Conservation (phyloP, 2,888 invertebrate genomes). For the Tetramorium bicarinatum region DNA sequence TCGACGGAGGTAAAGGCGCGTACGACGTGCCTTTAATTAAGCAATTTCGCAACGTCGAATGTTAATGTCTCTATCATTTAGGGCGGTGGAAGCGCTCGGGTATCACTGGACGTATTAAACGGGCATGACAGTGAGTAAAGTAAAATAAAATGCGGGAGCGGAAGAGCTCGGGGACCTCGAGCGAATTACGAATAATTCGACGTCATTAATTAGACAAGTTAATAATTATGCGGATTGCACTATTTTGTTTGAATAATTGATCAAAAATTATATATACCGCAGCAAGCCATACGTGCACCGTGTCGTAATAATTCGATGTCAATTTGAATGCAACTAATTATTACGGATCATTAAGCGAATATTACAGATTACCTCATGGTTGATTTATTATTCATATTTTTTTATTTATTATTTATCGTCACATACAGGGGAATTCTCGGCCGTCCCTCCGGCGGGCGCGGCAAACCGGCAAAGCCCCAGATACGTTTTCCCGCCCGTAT, state of each 20-base stretch:
- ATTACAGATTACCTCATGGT: constrained; percentile 3
- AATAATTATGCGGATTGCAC: constrained; percentile 1
- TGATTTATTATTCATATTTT: constrained; percentile 5
- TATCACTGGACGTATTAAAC: background rate
- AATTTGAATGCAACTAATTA: constrained; percentile 35
- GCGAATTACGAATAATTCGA: background rate
- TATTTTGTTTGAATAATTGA: constrained; percentile 11
- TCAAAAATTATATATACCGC: background rate
- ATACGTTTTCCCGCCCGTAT: background rate
- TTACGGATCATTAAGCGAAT: constrained; percentile 10
- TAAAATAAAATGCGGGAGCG: background rate
- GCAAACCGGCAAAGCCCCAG: background rate
- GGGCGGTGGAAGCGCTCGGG: background rate
- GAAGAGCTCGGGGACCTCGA: background rate
- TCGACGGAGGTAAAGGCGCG: constrained; percentile 19
- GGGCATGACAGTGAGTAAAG: background rate
- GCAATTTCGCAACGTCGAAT: constrained; percentile 48
- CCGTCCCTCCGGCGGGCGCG: background rate
- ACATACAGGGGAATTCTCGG: background rate
- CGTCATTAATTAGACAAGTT: background rate
- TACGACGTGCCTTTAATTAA: constrained; percentile 43
- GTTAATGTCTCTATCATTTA: constrained; percentile 41
- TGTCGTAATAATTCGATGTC: constrained; percentile 13
- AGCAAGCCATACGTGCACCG: background rate
- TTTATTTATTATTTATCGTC: constrained; percentile 20